A percentile compares a stretch with the other conserved stretches of the same genome.
These are phyloP conservation scores for Betta splendens DNA, from an alignment of 2,797 vertebrate genomes.

Conservation along the genomic window DNA sequence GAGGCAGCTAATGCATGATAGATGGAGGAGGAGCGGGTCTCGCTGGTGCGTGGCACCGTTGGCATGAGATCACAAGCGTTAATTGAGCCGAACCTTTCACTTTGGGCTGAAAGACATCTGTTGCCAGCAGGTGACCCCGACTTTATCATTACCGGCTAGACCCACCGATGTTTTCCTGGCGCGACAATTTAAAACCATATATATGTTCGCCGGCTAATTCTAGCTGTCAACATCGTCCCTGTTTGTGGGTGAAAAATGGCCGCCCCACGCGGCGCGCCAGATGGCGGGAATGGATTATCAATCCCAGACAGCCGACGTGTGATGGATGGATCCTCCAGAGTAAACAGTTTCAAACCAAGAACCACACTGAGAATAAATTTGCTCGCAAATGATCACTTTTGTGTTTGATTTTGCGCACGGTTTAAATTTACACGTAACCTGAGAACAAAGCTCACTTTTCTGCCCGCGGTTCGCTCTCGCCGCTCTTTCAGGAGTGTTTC, in stretches of 20 bases:
- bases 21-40: slow-evolving; percentile 69
- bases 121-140: slow-evolving; percentile 77
- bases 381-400: slow-evolving; percentile 61
- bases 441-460: not conserved
- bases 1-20: slow-evolving; percentile 74
- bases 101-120: slow-evolving; percentile 80
- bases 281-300: slow-evolving; percentile 80
- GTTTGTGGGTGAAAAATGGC: slow-evolving; percentile 82
- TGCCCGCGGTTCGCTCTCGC: not conserved
- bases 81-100: slow-evolving; percentile 76
- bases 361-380: slow-evolving; percentile 68
- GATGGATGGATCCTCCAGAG: slow-evolving; percentile 79
- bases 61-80: slow-evolving; percentile 79
- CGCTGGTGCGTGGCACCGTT: slow-evolving; percentile 65
- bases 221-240: slow-evolving; percentile 79
- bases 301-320: slow-evolving; percentile 75
- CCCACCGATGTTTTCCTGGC: slow-evolving; percentile 73
- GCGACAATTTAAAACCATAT: slow-evolving; percentile 77
- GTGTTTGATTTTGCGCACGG: slow-evolving; percentile 33
- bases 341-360: slow-evolving; percentile 72
- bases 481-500: not conserved
- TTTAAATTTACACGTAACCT: slow-evolving; percentile 11
- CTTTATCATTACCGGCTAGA: slow-evolving; percentile 76
- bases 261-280: slow-evolving; percentile 79
- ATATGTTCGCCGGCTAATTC: slow-evolving; percentile 79